Evolutionary conservation across 2,888 invertebrate species (phyloP), one percentile per base, ranked within the genome.

Genomic region (Pollenia griseotomentosa): DNA sequence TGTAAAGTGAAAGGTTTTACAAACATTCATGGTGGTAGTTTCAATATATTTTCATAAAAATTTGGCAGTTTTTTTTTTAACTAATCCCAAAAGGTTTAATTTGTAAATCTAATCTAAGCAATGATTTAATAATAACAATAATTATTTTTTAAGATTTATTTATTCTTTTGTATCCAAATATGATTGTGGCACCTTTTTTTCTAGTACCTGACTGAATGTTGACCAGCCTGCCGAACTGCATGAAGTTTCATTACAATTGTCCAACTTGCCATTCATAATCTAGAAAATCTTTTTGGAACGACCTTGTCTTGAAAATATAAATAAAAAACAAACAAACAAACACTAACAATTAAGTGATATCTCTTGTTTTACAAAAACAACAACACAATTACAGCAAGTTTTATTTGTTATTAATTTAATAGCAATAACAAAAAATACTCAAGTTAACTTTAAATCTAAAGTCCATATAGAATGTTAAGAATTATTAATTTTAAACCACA

Each of bases 241-340:
- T 14, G 12, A 46, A 61, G 23, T 71, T 33, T 55, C 46, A 71
- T 55, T 80, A 61, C 51, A 55, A 59, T 59, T 61, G 48, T 79
- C 23, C 68, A 70, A 71, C 59, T 61, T n/a, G 68, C 75, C 61
- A 57, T 33, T 57, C 55, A 66, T 78, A 65, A 79, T 68, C 73
- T 80, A 51, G 66, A 79, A 79, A 74, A 85, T 80, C 79, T 80
- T 85, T 85, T 85, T 74, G 55, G 61, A 68, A 85, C 84, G 84
- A 85, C 84, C 84, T 80, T 85, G 84, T 85, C 84, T 74, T 80
- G 23, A 14, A 55, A 74, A 46, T 68, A 57, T 12, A 48, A 63
- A 66, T 16, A 33, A 16, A 71, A 55, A 40, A 53, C 14, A 63
- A 70, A 53, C 53, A 33, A 81, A 65, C 65, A 73, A 65, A 73